A percentile compares a stretch with the other conserved stretches of the same genome.
These are phyloP conservation scores for Nephrotoma guestfalica DNA, from an alignment of 2,888 invertebrate genomes.

Conservation along the genomic window DNA sequence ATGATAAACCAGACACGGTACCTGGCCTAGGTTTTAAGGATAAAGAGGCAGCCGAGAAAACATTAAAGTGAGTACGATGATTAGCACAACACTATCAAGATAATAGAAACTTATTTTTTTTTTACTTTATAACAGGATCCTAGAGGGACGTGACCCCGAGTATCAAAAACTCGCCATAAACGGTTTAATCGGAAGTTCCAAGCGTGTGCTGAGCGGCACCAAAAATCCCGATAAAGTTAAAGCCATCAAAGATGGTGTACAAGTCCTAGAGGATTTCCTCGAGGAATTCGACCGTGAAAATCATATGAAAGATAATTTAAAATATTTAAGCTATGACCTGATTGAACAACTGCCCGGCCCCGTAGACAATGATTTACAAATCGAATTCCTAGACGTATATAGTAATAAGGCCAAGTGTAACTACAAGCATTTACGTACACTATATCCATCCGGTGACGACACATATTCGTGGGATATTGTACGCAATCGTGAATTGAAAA, in stretches of 20 bases:
- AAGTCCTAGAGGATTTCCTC: conserved; percentile 55
- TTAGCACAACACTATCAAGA: neutral
- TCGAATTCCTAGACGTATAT: conserved; percentile 48
- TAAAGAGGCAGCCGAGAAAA: conserved; percentile 53
- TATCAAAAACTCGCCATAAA: conserved; percentile 60
- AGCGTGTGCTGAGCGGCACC: conserved; percentile 57
- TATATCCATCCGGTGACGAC: conserved; percentile 37
- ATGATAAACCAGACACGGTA: conserved; percentile 44
- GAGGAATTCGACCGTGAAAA: conserved; percentile 56
- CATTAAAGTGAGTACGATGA: conserved; percentile 35
- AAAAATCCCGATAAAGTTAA: conserved; percentile 59
- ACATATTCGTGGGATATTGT: conserved; percentile 61
- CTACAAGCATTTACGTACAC: conserved; percentile 57
- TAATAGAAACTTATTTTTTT: neutral
- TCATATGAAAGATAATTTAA: conserved; percentile 49
- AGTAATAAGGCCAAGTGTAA: conserved; percentile 40
- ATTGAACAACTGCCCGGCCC: conserved; percentile 43
- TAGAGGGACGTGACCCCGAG: conserved; percentile 60
- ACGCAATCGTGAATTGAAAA: conserved; percentile 46
- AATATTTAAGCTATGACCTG: conserved; percentile 47
- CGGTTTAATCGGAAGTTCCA: conserved; percentile 55
- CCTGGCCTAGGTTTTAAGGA: conserved; percentile 67
- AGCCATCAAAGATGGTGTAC: conserved; percentile 58
- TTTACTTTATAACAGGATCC: conserved; percentile 25
- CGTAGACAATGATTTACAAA: conserved; percentile 31